Evolutionary conservation across 1,140 invertebrate species (phyloP).

Genomic region (Sogatella furcifera): DNA sequence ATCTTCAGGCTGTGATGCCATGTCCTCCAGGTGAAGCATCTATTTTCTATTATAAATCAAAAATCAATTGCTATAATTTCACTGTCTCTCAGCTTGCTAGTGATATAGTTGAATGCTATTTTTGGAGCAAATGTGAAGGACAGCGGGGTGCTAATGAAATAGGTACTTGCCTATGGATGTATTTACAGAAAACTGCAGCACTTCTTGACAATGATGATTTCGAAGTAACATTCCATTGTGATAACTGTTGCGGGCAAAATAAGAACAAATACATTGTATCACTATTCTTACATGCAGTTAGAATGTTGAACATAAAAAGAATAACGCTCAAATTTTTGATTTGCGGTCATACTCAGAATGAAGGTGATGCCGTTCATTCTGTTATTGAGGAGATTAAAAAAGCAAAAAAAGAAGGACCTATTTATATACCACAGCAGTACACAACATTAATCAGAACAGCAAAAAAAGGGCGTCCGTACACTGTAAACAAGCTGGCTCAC

Average conservation of each 20-base stretch:
- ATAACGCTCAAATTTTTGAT: slow-evolving; percentile 17
- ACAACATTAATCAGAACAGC: slow-evolving; percentile 21
- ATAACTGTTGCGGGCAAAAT: slow-evolving; percentile 32
- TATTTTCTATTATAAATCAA: slow-evolving; percentile 23
- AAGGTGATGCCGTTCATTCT: slow-evolving; percentile 3
- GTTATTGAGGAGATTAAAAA: slow-evolving; percentile 28
- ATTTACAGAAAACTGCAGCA: slow-evolving; percentile 19
- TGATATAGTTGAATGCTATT: slow-evolving; percentile 26
- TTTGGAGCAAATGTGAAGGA: slow-evolving; percentile 35
- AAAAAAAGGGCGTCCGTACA: slow-evolving; percentile 22
- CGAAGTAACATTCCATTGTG: slow-evolving; percentile 29
- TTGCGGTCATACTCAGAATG: slow-evolving; percentile 13
- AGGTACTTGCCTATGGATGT: slow-evolving; percentile 29
- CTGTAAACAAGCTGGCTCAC: slow-evolving; percentile 23
- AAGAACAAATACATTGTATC: slow-evolving; percentile 31
- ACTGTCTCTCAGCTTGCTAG: slow-evolving; percentile 21
- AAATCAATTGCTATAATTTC: slow-evolving; percentile 24
- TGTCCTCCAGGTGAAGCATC: slow-evolving; percentile 15
- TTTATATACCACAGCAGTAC: slow-evolving; percentile 19
- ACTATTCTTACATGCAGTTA: slow-evolving; percentile 25
- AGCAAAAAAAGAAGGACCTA: slow-evolving; percentile 13
- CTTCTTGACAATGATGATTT: slow-evolving; percentile 6
- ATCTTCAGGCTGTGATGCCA: slow-evolving; percentile 10
- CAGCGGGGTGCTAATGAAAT: slow-evolving; percentile 34
- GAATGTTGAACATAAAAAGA: slow-evolving; percentile 5